A percentile compares a stretch with the other conserved stretches of the same genome.
These are phyloP conservation scores for Eulemur mongoz DNA, from an alignment of 2,797 vertebrate genomes.

Conservation along the genomic window DNA sequence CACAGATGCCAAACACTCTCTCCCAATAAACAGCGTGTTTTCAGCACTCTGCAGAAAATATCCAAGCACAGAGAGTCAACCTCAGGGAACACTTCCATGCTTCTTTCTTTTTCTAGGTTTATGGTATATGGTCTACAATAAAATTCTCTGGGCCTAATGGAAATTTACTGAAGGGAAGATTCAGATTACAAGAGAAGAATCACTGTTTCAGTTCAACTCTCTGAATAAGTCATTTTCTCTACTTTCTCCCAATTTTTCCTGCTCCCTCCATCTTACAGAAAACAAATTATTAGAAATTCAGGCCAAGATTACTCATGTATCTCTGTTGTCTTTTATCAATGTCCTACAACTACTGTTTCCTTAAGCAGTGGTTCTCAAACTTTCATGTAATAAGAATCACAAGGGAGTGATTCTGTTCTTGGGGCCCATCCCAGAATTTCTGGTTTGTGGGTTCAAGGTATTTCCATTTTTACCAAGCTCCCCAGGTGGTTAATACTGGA, in stretches of 20 bases:
- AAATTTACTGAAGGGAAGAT: slow-evolving; percentile 39
- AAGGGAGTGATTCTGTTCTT: neutral
- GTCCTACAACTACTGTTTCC: neutral
- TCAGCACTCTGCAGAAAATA: slow-evolving; percentile 83
- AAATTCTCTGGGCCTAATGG: neutral
- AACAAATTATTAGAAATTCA: slow-evolving; percentile 12
- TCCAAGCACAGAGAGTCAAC: neutral
- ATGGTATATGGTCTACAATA: neutral
- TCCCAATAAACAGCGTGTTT: slow-evolving; percentile 88
- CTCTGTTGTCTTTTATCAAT: neutral
- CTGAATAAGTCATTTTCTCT: slow-evolving; percentile 32
- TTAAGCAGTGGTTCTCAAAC: neutral
- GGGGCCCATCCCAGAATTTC: neutral
- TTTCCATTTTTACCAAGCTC: neutral
- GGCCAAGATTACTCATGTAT: neutral
- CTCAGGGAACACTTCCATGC: neutral
- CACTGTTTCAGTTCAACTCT: neutral
- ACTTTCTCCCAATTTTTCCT: neutral
- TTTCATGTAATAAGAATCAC: neutral
- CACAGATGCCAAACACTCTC: slow-evolving; percentile 88
- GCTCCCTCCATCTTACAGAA: neutral
- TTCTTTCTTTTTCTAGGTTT: slow-evolving; percentile 5
- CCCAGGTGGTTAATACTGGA: neutral
- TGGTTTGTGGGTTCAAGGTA: neutral
- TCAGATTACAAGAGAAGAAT: neutral